Evolutionary conservation across 2,888 invertebrate genomes (phyloP), one percentile per base, ranked within the genome.

Genomic region (Schizaphis graminum): DNA sequence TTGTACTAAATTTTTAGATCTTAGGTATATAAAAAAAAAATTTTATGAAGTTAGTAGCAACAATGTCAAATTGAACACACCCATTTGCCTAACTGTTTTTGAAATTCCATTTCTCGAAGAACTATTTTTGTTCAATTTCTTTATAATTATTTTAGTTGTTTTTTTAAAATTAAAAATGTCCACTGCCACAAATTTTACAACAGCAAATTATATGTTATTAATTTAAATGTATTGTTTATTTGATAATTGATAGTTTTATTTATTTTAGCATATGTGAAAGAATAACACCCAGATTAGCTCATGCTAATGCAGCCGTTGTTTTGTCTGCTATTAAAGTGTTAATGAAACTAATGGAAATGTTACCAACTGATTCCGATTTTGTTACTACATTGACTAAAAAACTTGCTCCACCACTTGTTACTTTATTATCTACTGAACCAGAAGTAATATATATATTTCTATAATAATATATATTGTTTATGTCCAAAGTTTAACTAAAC

Each of bases 221-320:
- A 85, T 35, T 44, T 61, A 67, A n/a, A 56, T 11, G 24, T 35
- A 26, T 16, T 47, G 13, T 53, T 21, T 53, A 77, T 91, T 44
- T 84, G 3, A 11, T 61, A 16, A 16, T 35, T 92, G 3, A 67
- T 13, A 35, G 10, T 67, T 92, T 89, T 47, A 47, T 56, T 56
- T 44, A 85, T 95, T 94, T 67, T 91, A 97, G 99, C 95, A 99
- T 99, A 95, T 99, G 99, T 96, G 99, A 99, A 96, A 97, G 99
- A 94, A 99, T 99, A 95, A 99, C 99, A 4, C 99, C 99, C 3
- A 97, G 99, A 41, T 96, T 99, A 94, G 99, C 99, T 11, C 99
- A 99, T 96, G 99, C 99, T 7, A 99, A 99, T 96, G 99, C 99
- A 4, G 99, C 99, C 16, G 99, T 99, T 49, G 99, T 99, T 0